These are phyloP conservation scores for Seira sanloemensis DNA, from an alignment of 2,888 invertebrate species.

Conservation along the genomic window DNA sequence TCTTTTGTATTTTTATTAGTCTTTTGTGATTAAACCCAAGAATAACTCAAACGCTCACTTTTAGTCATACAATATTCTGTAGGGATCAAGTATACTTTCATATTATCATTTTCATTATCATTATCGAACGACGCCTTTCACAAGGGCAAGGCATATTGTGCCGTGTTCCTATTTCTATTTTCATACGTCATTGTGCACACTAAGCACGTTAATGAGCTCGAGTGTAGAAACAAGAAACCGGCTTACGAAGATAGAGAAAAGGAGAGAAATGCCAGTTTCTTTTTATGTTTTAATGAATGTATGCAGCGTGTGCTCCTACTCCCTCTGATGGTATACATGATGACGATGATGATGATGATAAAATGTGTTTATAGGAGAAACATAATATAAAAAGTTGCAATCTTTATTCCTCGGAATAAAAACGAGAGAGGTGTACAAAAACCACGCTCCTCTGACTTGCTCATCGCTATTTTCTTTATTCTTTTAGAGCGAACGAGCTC, in stretches of 20 bases:
- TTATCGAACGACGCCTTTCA: slow-evolving; percentile 23
- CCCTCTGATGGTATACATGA: neutral
- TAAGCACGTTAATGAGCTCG: slow-evolving; percentile 53
- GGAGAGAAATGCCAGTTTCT: slow-evolving; percentile 17
- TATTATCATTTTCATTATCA: slow-evolving; percentile 12
- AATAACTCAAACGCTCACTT: slow-evolving; percentile 15
- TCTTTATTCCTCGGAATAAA: slow-evolving; percentile 42
- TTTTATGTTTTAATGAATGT: slow-evolving; percentile 55
- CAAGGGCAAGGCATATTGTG: no score
- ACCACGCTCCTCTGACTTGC: slow-evolving; percentile 18
- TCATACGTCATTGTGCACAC: slow-evolving; percentile 37
- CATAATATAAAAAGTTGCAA: slow-evolving; percentile 28
- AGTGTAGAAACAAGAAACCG: slow-evolving; percentile 45
- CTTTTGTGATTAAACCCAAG: no score
- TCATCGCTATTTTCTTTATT: slow-evolving; percentile 47
- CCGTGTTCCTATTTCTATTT: no score
- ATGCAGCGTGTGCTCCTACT: slow-evolving; percentile 48
- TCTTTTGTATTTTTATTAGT: no score
- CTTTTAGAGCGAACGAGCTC: slow-evolving; percentile 20
- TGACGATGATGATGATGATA: slow-evolving; percentile 40
- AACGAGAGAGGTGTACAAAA: neutral
- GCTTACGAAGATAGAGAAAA: slow-evolving; percentile 22
- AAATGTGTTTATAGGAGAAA: slow-evolving; percentile 34
- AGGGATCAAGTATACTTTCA: no score
- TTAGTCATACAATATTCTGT: no score